Conservation (phyloP, 1,140 invertebrate genomes). For the Drosophila nikananu region DNA sequence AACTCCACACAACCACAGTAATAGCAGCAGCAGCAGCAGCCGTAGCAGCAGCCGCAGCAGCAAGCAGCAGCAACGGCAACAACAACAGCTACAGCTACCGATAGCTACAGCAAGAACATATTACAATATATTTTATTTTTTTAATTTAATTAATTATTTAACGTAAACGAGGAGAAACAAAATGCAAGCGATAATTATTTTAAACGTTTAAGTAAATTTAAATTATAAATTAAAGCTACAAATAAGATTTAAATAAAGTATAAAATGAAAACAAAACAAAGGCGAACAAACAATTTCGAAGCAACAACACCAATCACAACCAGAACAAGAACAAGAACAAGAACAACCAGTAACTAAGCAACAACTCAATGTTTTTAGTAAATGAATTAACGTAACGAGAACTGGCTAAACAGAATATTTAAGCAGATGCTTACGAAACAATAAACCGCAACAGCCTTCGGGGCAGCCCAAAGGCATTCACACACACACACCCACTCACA, state of each 20-base stretch:
- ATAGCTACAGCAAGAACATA: constrained; percentile 73
- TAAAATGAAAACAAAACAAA: constrained; percentile 75
- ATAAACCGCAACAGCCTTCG: constrained; percentile 41
- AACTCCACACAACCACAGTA: constrained; percentile 66
- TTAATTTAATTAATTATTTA: constrained; percentile 86
- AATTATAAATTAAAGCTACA: constrained; percentile 85
- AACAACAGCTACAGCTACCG: constrained; percentile 44
- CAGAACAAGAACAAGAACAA: constrained; percentile 39
- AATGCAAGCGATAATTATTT: constrained; percentile 85
- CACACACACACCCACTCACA: constrained; percentile 58
- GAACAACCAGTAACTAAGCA: constrained; percentile 68
- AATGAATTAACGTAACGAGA: constrained; percentile 66
- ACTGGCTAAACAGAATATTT: constrained; percentile 58
- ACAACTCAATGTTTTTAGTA: constrained; percentile 64
- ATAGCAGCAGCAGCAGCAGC: constrained; percentile 50
- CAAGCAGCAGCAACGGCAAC: constrained; percentile 46
- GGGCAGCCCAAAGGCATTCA: constrained; percentile 28
- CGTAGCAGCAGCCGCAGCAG: constrained; percentile 13
- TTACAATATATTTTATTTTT: constrained; percentile 81
- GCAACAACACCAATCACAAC: constrained; percentile 50
- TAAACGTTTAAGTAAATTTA: constrained; percentile 85
- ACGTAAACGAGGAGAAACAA: constrained; percentile 78
- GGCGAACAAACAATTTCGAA: constrained; percentile 57
- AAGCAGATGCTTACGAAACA: constrained; percentile 46
- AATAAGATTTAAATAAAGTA: constrained; percentile 83